These are phyloP conservation scores for Ennomos quercinarius DNA, from an alignment of 2,888 invertebrate species.

Conservation along the genomic window DNA sequence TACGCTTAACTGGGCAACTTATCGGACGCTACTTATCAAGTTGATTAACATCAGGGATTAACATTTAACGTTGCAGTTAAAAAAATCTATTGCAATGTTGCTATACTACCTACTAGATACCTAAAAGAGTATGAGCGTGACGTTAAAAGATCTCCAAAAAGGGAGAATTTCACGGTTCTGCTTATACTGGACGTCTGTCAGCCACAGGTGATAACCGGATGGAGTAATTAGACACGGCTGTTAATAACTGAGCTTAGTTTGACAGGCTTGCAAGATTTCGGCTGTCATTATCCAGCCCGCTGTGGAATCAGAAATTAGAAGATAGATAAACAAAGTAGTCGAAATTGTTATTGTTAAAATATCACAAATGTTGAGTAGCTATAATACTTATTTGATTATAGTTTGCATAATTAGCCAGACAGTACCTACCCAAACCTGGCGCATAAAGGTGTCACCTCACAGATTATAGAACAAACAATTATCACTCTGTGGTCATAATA, in stretches of 20 bases:
- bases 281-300: conserved; percentile 33
- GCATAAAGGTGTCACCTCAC: too few relatives aligned
- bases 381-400: too few relatives aligned
- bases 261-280: conserved; percentile 54
- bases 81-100: too few relatives aligned
- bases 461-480: too few relatives aligned
- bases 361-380: too few relatives aligned
- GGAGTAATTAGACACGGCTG: conserved; percentile 80
- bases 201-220: conserved; percentile 80
- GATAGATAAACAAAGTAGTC: neutral
- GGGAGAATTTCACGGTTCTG: conserved; percentile 36
- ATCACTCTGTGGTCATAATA: too few relatives aligned
- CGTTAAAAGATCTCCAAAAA: neutral
- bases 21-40: too few relatives aligned
- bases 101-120: neutral
- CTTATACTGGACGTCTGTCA: conserved; percentile 66
- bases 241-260: conserved; percentile 77
- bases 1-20: too few relatives aligned
- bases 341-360: neutral
- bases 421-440: too few relatives aligned
- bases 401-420: too few relatives aligned
- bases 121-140: neutral
- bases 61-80: too few relatives aligned
- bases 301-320: neutral
- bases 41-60: too few relatives aligned